phyloP scores from a whole-genome alignment of 2,113 vertebrate genomes.

The Dicerorhinus sumatrensis region DNA sequence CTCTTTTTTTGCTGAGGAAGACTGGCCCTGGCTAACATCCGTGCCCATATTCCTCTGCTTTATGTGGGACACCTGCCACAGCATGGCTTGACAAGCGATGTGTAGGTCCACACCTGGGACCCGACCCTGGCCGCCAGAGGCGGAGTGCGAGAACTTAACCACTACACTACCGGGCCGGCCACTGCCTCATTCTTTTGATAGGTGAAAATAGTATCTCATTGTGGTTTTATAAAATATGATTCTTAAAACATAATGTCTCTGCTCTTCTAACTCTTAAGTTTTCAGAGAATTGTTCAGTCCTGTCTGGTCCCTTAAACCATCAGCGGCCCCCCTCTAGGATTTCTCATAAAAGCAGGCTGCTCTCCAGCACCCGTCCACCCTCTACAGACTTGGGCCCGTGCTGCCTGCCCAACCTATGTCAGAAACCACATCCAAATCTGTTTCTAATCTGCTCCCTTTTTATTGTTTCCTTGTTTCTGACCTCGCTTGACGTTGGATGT shows the following conservation, averaged over 20 bases:
- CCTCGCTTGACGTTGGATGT: background rate
- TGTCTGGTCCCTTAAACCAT: background rate
- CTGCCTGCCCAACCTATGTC: background rate
- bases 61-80: too few relatives aligned
- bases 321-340: background rate
- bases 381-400: background rate
- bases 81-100: too few relatives aligned
- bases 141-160: too few relatives aligned
- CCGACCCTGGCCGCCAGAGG: too few relatives aligned
- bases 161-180: too few relatives aligned
- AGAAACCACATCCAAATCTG: background rate
- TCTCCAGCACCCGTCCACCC: fast-evolving
- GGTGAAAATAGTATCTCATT: background rate
- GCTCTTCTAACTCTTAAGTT: background rate
- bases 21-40: too few relatives aligned
- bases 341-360: background rate
- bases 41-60: too few relatives aligned
- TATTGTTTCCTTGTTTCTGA: background rate
- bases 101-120: too few relatives aligned
- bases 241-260: background rate
- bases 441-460: background rate
- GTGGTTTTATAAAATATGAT: background rate
- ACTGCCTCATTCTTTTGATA: background rate
- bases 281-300: background rate
- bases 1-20: too few relatives aligned